Conservation (phyloP, 1,140 invertebrate species). For the Sarcophaga bullata region DNA sequence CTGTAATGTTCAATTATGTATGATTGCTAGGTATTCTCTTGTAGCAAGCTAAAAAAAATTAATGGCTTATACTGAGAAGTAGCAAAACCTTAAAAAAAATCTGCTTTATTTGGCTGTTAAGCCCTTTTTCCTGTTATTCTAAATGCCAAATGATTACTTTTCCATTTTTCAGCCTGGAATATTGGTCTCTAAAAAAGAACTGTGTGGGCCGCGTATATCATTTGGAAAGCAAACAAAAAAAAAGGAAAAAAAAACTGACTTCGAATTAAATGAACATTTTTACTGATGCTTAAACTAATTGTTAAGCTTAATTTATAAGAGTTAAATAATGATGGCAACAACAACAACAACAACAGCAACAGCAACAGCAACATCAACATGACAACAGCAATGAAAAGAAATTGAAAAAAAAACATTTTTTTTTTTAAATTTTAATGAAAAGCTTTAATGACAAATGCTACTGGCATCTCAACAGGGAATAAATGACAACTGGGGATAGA, state of each 20-base stretch:
- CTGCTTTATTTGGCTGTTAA: too few species aligned
- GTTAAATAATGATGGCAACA: conserved; percentile 21
- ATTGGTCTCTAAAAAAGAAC: too few species aligned
- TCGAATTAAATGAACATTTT: background rate
- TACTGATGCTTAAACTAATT: conserved; percentile 30
- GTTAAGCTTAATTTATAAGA: conserved; percentile 37
- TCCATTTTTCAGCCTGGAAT: too few species aligned
- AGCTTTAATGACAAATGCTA: conserved; percentile 33
- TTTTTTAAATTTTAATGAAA: conserved; percentile 20
- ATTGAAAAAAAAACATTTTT: background rate
- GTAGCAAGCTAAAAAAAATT: too few species aligned
- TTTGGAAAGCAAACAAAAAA: background rate
- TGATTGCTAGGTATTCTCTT: too few species aligned
- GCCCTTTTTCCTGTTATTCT: too few species aligned
- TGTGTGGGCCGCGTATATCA: too few species aligned
- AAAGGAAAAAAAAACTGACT: background rate
- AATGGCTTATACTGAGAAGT: too few species aligned
- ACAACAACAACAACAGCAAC: background rate
- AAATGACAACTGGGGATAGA: background rate
- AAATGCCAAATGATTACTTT: too few species aligned
- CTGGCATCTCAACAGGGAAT: background rate
- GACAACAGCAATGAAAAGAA: background rate
- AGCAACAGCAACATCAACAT: background rate
- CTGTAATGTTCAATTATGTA: too few species aligned
- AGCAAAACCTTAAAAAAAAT: too few species aligned